These are phyloP conservation scores for Antheraea assamensis DNA, from an alignment of 2,888 invertebrate genomes.

Conservation along the genomic window DNA sequence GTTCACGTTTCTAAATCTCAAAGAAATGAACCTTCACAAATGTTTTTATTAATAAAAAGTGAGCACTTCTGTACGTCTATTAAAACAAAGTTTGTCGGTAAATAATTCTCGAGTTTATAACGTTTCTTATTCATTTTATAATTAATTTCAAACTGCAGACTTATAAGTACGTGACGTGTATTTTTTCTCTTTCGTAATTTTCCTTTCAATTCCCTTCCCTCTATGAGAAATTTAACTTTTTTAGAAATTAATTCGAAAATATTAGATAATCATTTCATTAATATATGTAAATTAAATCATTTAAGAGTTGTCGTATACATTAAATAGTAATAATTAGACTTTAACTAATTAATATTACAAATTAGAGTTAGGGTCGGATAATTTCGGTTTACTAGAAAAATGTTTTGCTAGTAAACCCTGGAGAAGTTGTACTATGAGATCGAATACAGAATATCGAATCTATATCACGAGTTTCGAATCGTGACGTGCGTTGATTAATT, in stretches of 20 bases:
- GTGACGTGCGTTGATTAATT: no score
- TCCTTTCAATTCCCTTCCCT: constrained; percentile 26
- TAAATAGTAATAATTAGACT: neutral
- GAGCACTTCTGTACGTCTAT: neutral
- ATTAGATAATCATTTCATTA: no score
- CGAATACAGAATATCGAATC: no score
- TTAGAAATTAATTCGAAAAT: neutral
- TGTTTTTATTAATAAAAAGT: constrained; percentile 2
- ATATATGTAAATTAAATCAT: no score
- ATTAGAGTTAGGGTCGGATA: no score
- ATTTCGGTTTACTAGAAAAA: no score
- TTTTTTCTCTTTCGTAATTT: neutral
- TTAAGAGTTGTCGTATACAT: no score
- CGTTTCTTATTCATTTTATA: neutral
- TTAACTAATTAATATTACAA: no score
- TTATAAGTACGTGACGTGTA: constrained; percentile 5
- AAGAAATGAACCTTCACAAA: constrained; percentile 6
- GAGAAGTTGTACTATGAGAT: no score
- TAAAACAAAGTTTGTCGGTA: neutral
- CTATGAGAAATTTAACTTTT: neutral
- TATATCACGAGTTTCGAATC: no score
- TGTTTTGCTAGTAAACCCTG: no score
- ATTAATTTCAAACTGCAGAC: constrained; percentile 4
- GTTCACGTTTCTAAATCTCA: neutral
- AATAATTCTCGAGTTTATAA: neutral